Evolutionary conservation across 1,140 invertebrate genomes (phyloP), one percentile per base, ranked within the genome.

Genomic region (Whitmania pigra): DNA sequence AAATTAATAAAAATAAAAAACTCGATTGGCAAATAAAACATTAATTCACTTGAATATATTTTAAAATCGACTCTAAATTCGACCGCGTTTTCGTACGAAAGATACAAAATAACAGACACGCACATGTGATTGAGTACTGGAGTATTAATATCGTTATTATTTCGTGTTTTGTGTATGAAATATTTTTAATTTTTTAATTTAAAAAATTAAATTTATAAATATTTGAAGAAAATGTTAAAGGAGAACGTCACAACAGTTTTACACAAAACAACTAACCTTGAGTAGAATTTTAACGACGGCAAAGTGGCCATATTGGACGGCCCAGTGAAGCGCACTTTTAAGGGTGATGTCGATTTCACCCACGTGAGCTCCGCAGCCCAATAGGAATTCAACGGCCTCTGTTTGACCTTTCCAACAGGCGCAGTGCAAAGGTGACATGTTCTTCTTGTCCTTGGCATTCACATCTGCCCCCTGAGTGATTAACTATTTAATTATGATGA

Each of bases 271-370:
- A 1, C 2, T 11, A 49, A 75, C 74, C 63, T 71, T 60, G 27
- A 75, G 74, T 40, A 75, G 53, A 5, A 55, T 25, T 29, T 27
- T 31, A 13, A 75, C 53, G 15, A 68, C 60, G 18, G 68, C 54
- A 55, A 63, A 75, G 54, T 75, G 74, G 25, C 71, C 72, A 71
- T 54, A 72, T 49, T 74, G 55, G 20, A 75, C 74, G 0, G 74
- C 70, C 74, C 74, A 75, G 53, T 75, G 74, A 5, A 75, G 69
- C 20, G 72, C 31, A 9, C 72, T 75, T 57, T 71, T 75, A 53
- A 75, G 67, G 18, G 73, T 63, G 20, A 69, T 72, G 67, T 75
- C 74, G n/a, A 66, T 27, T 9, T 70, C 69, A 6, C 54, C 57
- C 13, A 75, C 54, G 25, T 75, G 73, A 13, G 74, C 74, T 49